Base-by-base conservation (phyloP, 1,140 invertebrate species). In the Arion vulgaris region DNA sequence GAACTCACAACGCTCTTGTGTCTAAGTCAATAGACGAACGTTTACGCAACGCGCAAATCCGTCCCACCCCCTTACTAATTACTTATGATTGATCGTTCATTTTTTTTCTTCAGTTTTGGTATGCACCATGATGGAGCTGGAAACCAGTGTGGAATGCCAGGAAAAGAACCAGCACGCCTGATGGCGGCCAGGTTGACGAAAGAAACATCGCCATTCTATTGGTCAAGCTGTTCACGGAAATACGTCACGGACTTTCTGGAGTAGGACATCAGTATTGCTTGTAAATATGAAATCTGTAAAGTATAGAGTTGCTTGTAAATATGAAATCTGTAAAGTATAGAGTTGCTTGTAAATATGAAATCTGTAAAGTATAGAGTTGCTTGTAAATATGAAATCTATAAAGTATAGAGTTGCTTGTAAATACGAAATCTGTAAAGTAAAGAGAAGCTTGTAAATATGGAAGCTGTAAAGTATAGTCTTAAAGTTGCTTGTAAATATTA, bases 41-140 rank as follows among this genome's bases (percentile, higher is more conserved):
- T n/a, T n/a, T n/a, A n/a, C n/a, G n/a, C n/a, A n/a, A n/a, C n/a
- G n/a, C n/a, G n/a, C n/a, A n/a, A n/a, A n/a, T n/a, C n/a, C n/a
- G n/a, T n/a, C n/a, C n/a, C n/a, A n/a, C n/a, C n/a, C n/a, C n/a
- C n/a, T n/a, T n/a, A n/a, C n/a, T n/a, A n/a, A n/a, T n/a, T n/a
- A n/a, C n/a, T n/a, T n/a, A n/a, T n/a, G n/a, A n/a, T n/a, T n/a
- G n/a, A n/a, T n/a, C n/a, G n/a, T n/a, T n/a, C n/a, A n/a, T n/a
- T n/a, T n/a, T 32, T 17, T 85, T 81, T 26, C 88, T 86, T 81
- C 87, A 98, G 96, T 92, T 97, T 97, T 89, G 96, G 96, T 1
- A 96, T 97, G 94, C 96, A 96, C 87, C 96, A 98, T 89, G 96
- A 98, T 91, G 96, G 96, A 0, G 95, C 96, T 81, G 96, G 96